Conservation (phyloP, 2,888 invertebrate species). For the Andrena bucephala region DNA sequence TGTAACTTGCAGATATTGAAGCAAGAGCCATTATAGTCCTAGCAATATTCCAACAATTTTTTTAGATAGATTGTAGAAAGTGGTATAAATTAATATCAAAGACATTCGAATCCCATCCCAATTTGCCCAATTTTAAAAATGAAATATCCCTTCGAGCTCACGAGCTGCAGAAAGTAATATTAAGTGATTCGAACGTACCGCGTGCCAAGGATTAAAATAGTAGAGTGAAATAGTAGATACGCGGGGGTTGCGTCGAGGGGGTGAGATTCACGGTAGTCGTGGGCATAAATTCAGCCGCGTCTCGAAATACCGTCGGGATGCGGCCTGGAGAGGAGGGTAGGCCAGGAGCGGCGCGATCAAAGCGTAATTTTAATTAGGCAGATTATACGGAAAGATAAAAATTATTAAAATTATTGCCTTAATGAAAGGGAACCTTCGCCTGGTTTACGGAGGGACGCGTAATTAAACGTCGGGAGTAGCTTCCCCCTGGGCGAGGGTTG, state of each 20-base stretch:
- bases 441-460: constrained; percentile 80
- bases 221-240: constrained; percentile 2
- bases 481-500: constrained; percentile 69
- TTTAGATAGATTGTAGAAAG: too few species aligned
- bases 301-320: constrained; percentile 54
- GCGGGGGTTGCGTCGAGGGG: neutral
- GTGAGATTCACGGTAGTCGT: constrained; percentile 16
- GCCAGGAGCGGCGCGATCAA: constrained; percentile 81
- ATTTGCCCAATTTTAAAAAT: too few species aligned
- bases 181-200: neutral
- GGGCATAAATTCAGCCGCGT: constrained; percentile 39
- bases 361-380: constrained; percentile 85
- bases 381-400: constrained; percentile 85
- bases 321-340: constrained; percentile 67
- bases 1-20: too few species aligned
- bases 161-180: neutral
- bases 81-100: too few species aligned
- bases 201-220: constrained; percentile 14
- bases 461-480: constrained; percentile 82
- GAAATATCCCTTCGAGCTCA: neutral
- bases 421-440: constrained; percentile 83
- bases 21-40: too few species aligned
- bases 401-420: constrained; percentile 85
- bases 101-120: too few species aligned
- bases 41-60: too few species aligned